phyloP scores from a whole-genome alignment of 2,888 invertebrate species.

The Pemphredon lugubris region DNA sequence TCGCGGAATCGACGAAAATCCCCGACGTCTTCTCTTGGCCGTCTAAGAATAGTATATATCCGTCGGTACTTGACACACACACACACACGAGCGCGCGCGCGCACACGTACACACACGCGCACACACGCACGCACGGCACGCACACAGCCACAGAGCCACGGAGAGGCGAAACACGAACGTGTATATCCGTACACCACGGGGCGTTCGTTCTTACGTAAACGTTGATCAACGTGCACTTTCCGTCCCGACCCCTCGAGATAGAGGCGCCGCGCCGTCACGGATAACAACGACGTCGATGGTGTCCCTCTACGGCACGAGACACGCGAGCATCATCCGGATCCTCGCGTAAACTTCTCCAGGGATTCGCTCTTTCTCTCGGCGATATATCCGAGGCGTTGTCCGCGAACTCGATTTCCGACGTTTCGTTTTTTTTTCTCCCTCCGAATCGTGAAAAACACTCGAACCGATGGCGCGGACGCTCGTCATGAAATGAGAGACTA shows the following conservation, averaged over 20 bases:
- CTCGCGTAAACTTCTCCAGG: neutral
- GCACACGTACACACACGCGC: conserved; percentile 51
- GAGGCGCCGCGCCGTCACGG: neutral
- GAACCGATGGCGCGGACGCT: conserved; percentile 53
- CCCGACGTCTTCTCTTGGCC: conserved; percentile 14
- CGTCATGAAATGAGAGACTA: conserved; percentile 65
- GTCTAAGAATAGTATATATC: conserved; percentile 42
- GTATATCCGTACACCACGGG: conserved; percentile 39
- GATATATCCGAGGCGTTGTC: conserved; percentile 3
- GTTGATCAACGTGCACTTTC: conserved; percentile 48
- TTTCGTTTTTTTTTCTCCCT: conserved; percentile 1
- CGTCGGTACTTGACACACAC: conserved; percentile 51
- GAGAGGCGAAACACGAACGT: conserved; percentile 20
- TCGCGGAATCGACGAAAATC: conserved; percentile 42
- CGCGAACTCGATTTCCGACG: neutral
- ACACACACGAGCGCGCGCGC: conserved; percentile 45
- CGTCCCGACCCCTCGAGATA: conserved; percentile 15
- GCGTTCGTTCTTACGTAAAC: conserved; percentile 62
- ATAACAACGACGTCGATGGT: neutral
- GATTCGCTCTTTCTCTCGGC: neutral
- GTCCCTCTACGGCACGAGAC: neutral
- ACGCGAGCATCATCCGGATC: conserved; percentile 3
- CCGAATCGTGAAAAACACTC: conserved; percentile 44
- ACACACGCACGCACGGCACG: conserved; percentile 24
- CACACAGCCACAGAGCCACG: too few species aligned